phyloP scores from a whole-genome alignment of 2,797 vertebrate species.

The Anisognathus igniventris region DNA sequence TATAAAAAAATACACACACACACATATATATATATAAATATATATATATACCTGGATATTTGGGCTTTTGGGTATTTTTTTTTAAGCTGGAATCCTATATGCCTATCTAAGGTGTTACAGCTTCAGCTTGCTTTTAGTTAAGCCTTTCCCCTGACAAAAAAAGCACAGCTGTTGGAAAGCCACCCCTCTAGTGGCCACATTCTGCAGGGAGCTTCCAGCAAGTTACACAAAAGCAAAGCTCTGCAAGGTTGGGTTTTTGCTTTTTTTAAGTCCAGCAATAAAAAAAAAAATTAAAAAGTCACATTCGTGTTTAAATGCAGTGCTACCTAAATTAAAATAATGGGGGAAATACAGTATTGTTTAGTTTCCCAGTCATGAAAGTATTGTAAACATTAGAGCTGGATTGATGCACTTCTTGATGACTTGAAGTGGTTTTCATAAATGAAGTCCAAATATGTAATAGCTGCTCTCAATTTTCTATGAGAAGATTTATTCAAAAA shows the following conservation, averaged over 20 bases:
- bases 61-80: neutral
- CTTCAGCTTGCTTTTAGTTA: neutral
- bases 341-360: slow-evolving; percentile 61
- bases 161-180: neutral
- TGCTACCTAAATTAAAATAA: slow-evolving; percentile 73
- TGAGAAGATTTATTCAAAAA: slow-evolving; percentile 80
- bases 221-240: neutral
- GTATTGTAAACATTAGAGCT: slow-evolving; percentile 61
- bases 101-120: neutral
- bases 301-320: slow-evolving; percentile 52
- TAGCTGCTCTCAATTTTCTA: slow-evolving; percentile 77
- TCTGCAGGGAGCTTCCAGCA: neutral
- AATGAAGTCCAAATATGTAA: slow-evolving; percentile 75
- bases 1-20: too few relatives aligned
- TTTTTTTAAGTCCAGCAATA: neutral
- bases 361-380: slow-evolving; percentile 64
- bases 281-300: neutral
- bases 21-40: too few relatives aligned
- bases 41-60: neutral
- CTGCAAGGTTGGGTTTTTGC: neutral
- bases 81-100: neutral
- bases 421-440: slow-evolving; percentile 70
- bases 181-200: slow-evolving; percentile 57
- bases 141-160: neutral
- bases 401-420: slow-evolving; percentile 64